A percentile compares a stretch with the other conserved stretches of the same genome.
These are phyloP conservation scores for Callimorpha dominula DNA, from an alignment of 2,888 invertebrate species.

Conservation along the genomic window DNA sequence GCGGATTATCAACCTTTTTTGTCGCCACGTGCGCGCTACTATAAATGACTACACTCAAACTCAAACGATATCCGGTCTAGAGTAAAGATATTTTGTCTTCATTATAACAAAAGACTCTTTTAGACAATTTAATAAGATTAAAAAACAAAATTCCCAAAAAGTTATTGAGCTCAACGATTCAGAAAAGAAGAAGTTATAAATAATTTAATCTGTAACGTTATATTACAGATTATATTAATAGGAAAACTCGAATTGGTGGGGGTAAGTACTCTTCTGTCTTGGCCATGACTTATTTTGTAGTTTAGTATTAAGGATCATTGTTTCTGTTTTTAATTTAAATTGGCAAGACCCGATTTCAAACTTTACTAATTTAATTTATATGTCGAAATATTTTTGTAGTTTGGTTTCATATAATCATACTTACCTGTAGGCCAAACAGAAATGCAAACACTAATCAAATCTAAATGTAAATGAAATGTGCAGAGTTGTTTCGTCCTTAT, in stretches of 20 bases:
- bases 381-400: neutral
- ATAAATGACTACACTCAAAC: conserved; percentile 2
- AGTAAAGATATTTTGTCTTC: neutral
- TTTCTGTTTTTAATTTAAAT: neutral
- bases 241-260: too few relatives aligned
- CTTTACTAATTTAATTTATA: neutral
- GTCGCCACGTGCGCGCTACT: conserved; percentile 21
- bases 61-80: neutral
- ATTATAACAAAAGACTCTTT: neutral
- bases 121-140: neutral
- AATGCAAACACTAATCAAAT: conserved; percentile 16
- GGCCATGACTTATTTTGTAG: too few relatives aligned
- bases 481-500: conserved; percentile 3
- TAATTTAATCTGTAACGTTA: too few relatives aligned
- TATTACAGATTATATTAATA: too few relatives aligned
- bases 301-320: too few relatives aligned
- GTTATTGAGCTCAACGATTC: neutral
- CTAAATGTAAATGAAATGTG: conserved; percentile 19
- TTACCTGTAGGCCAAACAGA: neutral
- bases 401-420: neutral
- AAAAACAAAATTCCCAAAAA: neutral
- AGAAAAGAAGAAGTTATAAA: neutral
- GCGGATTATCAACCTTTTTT: conserved; percentile 27
- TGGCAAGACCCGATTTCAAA: neutral
- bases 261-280: too few relatives aligned